These are phyloP conservation scores for Paralichthys olivaceus DNA, from an alignment of 2,113 vertebrate genomes.

Conservation along the genomic window DNA sequence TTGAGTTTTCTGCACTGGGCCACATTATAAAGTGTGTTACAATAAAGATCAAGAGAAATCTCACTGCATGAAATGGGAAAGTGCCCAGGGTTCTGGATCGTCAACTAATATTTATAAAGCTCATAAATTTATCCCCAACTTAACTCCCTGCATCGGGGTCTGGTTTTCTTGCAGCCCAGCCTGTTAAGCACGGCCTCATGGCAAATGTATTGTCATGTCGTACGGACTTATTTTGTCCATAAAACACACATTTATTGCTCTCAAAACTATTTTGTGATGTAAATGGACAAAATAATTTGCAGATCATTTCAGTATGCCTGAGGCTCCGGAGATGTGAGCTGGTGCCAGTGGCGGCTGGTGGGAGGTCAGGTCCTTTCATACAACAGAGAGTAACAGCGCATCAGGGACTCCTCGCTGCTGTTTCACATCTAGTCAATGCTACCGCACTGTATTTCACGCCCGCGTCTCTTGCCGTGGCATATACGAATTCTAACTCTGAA, in stretches of 20 bases:
- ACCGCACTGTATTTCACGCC: neutral
- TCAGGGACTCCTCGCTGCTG: conserved; percentile 1
- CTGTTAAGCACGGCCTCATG: conserved; percentile 37
- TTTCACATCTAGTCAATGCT: neutral
- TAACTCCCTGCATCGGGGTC: conserved; percentile 35
- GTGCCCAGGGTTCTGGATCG: conserved; percentile 31
- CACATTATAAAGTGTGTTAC: conserved; percentile 50
- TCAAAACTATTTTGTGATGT: conserved; percentile 53
- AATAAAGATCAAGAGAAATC: conserved; percentile 46
- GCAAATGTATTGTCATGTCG: conserved; percentile 36
- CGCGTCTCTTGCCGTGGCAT: neutral
- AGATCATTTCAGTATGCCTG: conserved; percentile 52
- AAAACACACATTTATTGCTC: conserved; percentile 64
- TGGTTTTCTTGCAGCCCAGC: conserved; percentile 15
- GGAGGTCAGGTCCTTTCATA: conserved; percentile 43
- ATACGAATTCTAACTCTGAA: neutral
- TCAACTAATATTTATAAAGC: conserved; percentile 52
- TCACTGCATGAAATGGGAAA: conserved; percentile 38
- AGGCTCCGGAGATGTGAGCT: conserved; percentile 25
- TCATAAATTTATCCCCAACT: conserved; percentile 49
- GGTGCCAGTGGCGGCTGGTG: conserved; percentile 46
- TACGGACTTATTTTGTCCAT: conserved; percentile 58
- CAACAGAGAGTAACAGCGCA: neutral
- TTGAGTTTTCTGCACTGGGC: conserved; percentile 32
- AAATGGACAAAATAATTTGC: conserved; percentile 65